Percentiles rank a stretch among this genome's conserved stretches.
Evolutionary conservation across 2,888 invertebrate species (phyloP).

Genomic region (Drosophila maculinotata): DNA sequence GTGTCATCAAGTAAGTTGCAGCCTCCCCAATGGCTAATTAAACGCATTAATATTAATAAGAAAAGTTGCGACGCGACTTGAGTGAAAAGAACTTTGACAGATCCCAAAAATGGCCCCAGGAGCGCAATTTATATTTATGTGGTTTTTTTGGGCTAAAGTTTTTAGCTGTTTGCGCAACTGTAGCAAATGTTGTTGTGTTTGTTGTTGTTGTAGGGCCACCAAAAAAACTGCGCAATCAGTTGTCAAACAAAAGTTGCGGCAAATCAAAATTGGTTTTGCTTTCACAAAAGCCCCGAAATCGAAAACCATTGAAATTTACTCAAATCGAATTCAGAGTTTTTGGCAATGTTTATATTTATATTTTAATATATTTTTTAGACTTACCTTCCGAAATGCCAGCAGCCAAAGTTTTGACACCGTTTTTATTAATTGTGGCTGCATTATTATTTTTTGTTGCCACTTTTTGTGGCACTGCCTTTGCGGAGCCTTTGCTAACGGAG

Average conservation of each 20-base stretch:
- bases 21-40: slow-evolving; percentile 55
- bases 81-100: slow-evolving; percentile 33
- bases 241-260: slow-evolving; percentile 52
- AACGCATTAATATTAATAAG: slow-evolving; percentile 72
- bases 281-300: slow-evolving; percentile 46
- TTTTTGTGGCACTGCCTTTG: slow-evolving; percentile 23
- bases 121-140: slow-evolving; percentile 28
- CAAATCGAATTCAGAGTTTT: slow-evolving; percentile 16
- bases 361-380: slow-evolving; percentile 22
- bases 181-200: slow-evolving; percentile 46
- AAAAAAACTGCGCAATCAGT: slow-evolving; percentile 22
- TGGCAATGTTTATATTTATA: slow-evolving; percentile 11
- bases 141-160: slow-evolving; percentile 24
- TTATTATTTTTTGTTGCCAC: slow-evolving; percentile 31
- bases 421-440: slow-evolving; percentile 34
- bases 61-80: slow-evolving; percentile 54
- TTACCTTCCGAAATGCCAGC: slow-evolving; percentile 58
- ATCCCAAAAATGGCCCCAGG: slow-evolving; percentile 60
- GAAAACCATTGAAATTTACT: slow-evolving; percentile 33
- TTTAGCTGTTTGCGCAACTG: slow-evolving; percentile 35
- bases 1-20: slow-evolving; percentile 11
- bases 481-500: slow-evolving; percentile 5
- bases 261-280: slow-evolving; percentile 45
- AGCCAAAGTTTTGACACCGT: slow-evolving; percentile 33
- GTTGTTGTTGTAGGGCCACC: slow-evolving; percentile 12